Evolutionary conservation across 2,888 invertebrate species (phyloP).

Genomic region (Drosophila conformis): DNA sequence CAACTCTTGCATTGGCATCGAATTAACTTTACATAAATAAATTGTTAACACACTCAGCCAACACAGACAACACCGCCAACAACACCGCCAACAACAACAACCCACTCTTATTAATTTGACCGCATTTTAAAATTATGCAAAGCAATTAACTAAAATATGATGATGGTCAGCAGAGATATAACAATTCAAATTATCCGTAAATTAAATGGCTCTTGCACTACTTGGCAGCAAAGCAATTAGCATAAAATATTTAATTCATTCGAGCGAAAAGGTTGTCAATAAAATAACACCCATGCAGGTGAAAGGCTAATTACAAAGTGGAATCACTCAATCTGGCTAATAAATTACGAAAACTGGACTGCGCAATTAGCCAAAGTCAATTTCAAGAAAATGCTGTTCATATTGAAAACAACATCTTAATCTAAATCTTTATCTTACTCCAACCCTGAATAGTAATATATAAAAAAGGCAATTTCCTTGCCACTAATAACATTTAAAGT

Average conservation of each 20-base stretch:
- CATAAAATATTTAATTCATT: conserved; percentile 11
- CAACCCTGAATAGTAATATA: not conserved
- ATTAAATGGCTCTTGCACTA: conserved; percentile 15
- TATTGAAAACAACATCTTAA: not conserved
- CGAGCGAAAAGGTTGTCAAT: conserved; percentile 1
- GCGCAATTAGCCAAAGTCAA: not conserved
- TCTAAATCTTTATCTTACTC: not conserved
- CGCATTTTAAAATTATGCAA: conserved; percentile 72
- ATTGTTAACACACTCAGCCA: conserved; percentile 54
- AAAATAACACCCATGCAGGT: not conserved
- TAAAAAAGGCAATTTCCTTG: not conserved
- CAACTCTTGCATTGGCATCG: conserved; percentile 71
- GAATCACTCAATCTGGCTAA: not conserved
- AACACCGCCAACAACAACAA: conserved; percentile 16
- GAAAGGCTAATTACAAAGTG: not conserved
- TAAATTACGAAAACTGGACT: not conserved
- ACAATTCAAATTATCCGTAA: conserved; percentile 22
- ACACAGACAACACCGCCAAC: conserved; percentile 13
- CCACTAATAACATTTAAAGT: too few relatives aligned
- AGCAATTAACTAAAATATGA: conserved; percentile 68
- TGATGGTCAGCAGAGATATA: conserved; percentile 58
- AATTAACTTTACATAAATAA: conserved; percentile 67
- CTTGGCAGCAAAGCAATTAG: conserved; percentile 30
- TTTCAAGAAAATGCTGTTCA: not conserved
- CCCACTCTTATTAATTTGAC: conserved; percentile 68